Conservation (phyloP, 35 echinoderm and acorn worm genomes). For the Patiria miniata region DNA sequence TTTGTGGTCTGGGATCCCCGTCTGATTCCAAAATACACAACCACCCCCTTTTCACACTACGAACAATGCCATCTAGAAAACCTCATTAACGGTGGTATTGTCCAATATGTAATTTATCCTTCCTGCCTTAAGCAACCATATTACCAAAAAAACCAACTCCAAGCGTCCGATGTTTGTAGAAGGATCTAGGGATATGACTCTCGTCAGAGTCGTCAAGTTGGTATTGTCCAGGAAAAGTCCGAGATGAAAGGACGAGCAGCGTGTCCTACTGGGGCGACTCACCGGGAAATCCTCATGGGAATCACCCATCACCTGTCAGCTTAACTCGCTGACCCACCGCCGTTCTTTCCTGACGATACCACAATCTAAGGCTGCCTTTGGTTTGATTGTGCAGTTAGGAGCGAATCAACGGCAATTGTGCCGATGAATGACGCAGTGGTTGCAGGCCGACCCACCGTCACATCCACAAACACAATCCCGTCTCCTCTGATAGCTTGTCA, state of each 20-base stretch:
- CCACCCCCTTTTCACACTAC: conserved; percentile 10
- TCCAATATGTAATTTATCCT: background rate
- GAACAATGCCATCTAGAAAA: background rate
- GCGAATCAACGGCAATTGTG: no score
- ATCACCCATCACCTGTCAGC: background rate
- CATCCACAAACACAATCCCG: no score
- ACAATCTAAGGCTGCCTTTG: no score
- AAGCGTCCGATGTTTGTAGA: background rate
- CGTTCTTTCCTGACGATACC: no score
- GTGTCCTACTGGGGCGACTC: background rate
- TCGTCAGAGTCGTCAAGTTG: no score
- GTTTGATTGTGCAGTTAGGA: no score
- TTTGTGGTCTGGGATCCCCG: background rate
- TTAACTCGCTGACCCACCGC: background rate
- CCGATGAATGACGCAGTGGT: no score
- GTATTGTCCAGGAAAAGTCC: background rate
- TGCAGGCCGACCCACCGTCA: no score
- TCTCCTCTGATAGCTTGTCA: no score
- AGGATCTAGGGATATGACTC: no score
- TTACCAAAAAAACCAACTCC: background rate
- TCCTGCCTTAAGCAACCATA: background rate
- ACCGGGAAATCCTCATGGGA: background rate
- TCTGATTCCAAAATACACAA: conserved; percentile 2
- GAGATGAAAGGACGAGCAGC: background rate
- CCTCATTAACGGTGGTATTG: conserved; percentile 14